Base-by-base conservation (phyloP, 2,113 vertebrate species). In the Maccullochella peelii region DNA sequence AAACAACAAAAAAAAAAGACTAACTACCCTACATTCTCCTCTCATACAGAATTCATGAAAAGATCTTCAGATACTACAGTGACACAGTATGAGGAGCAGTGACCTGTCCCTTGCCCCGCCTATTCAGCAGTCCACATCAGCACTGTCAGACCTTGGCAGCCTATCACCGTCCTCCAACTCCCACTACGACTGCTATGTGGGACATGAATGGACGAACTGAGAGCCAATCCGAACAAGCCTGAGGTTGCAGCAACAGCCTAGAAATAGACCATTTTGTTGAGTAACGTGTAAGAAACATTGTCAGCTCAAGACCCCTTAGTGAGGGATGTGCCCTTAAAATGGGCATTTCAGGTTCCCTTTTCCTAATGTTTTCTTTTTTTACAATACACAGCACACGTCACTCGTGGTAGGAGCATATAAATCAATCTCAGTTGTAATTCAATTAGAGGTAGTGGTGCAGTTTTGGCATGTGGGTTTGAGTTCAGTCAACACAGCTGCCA, bases 121-220 rank as follows among this genome's bases (percentile, higher is more conserved):
- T 75, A 80, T 83, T 78, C 52, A 16, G 55, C 87, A 61, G 89
- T 92, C 93, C 95, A 95, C 95, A 93, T 94, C 95, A 95, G 91
- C 94, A 95, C 88, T 87, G 87, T 66, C 86, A 84, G 82, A 72
- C 47, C 44, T 38, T 11, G 5, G 33, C 86, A 81, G 88, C 95
- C 94, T 79, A 95, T 95, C 94, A 91, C 54, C 20, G 4, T 72
- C 47, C 88, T 92, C 89, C 93, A 93, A 92, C 88, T 92, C 93
- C 85, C 79, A 89, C 88, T 82, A 66, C 65, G 15, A 77, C 81
- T 66, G 77, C 81, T 68, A 63, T 27, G 66, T 44, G 25, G 33
- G 57, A 73, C 83, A 88, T 92, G 92, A 95, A 92, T 94, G 93
- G 91, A 63, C 71, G 1, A 54, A 66, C 8, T 21, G 30, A 6